Conservation (phyloP, 2,888 invertebrate genomes). For the Pemphredon lugubris region DNA sequence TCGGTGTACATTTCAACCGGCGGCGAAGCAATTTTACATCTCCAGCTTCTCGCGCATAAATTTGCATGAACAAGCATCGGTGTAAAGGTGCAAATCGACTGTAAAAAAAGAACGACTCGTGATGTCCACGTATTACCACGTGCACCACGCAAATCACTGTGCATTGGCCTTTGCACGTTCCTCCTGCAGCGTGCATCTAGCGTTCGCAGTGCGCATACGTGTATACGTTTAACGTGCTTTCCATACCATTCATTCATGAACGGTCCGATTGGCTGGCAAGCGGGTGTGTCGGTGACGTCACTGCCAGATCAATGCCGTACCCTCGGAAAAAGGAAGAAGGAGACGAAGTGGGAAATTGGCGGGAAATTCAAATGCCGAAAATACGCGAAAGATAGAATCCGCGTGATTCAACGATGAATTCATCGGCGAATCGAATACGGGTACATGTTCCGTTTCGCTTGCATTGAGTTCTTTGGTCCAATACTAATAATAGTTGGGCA, state of each 20-base stretch:
- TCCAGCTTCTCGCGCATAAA: background rate
- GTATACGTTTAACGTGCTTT: conserved; percentile 11
- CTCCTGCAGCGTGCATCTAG: conserved; percentile 26
- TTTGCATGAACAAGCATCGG: background rate
- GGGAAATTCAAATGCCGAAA: conserved; percentile 54
- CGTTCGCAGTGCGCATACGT: too few species aligned
- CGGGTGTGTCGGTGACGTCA: conserved; percentile 76
- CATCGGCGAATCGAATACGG: too few species aligned
- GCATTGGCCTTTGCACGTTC: conserved; percentile 48
- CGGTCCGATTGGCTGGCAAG: conserved; percentile 66
- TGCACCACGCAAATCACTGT: conserved; percentile 52
- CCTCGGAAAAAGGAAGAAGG: conserved; percentile 24
- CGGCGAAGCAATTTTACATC: too few species aligned
- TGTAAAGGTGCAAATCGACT: background rate
- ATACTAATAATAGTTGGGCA: too few species aligned
- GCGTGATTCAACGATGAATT: too few species aligned
- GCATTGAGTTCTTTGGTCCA: too few species aligned
- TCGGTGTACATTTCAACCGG: too few species aligned
- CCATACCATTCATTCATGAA: conserved; percentile 68
- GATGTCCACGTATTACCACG: conserved; percentile 31
- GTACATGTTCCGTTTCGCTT: too few species aligned
- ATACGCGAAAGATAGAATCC: too few species aligned
- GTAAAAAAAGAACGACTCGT: background rate
- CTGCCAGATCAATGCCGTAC: conserved; percentile 66
- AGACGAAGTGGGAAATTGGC: conserved; percentile 41